Evolutionary conservation across 2,888 invertebrate genomes (phyloP), one percentile per base, ranked within the genome.

Genomic region (Pheosia gnoma): DNA sequence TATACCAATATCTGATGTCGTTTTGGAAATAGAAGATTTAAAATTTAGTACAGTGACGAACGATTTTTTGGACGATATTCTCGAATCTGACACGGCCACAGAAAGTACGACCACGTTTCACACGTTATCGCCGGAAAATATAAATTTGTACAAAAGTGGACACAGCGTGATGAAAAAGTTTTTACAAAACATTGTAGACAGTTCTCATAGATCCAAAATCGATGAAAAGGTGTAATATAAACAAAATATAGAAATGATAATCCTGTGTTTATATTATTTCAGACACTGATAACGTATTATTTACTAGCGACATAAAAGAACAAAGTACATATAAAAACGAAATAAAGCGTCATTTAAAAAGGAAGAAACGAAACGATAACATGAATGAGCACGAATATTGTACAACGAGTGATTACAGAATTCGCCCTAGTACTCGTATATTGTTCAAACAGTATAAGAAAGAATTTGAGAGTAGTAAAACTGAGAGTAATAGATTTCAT

Each of bases 61-160:
- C 72, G 89, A 90, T 70, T 93, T 93, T 71, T 71, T 93, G 64
- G 90, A 92, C 59, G 90, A 92, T 63, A 89, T 93, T 69, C 80
- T 93, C 51, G 93, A 93, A 67, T 83, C 85, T 3, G 91, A 92
- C 60, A 67, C 79, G 6, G 71, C 75, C n/a, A 72, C 79, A 58
- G 89, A 89, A 75, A 84, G 74, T 74, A 77, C 83, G 60, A 81
- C 80, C 59, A 70, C 71, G 57, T 52, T 71, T 59, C 73, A 62
- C 69, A 61, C 75, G 53, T 62, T 86, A 59, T 79, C 81, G 39
- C 80, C 83, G 9, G 82, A 82, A 69, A 78, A 79, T 64, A 72
- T 83, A 61, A 82, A 78, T 60, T 59, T 80, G 37, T 79, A 81
- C 45, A 85, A 82, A 75, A 81, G 69, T 67, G 83, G 85, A 43